Base-by-base conservation (phyloP, 2,888 invertebrate species). In the Melinaea marsaeus region DNA sequence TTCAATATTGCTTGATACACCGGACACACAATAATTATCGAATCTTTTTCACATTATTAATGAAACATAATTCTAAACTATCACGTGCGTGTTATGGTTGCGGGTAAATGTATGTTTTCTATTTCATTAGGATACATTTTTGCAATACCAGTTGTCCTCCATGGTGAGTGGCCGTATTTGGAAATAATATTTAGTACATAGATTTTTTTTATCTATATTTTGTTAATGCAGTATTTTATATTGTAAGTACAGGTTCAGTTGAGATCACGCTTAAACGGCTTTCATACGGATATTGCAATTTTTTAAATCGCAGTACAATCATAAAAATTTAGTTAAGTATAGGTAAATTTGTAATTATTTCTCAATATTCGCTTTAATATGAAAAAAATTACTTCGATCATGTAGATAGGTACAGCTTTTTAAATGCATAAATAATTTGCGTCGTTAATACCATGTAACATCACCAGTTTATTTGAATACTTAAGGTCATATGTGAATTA, bases 141-240 rank as follows among this genome's bases (percentile, higher is more conserved):
- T 88, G 84, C 88, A 88, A 88, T 85, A 85, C 87, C 89, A 89
- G 89, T 81, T 88, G 86, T 87, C 89, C 88, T 86, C 88, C 68
- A 80, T 89, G 90, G 90, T 90, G 90, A 90, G 90, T 90, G 87
- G 84, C 85, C 79, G 79, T 81, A 75, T 58, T n/a, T 61, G 42
- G 59, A 58, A 70, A 72, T 69, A 73, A 77, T 79, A 75, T 78
- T 79, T 82, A 80, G 78, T 22, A 77, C 75, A 60, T 80, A 80
- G 78, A 62, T 57, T 35, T 78, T 78, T 78, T 78, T 75, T 71
- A 67, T 72, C 58, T 68, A 74, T 74, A 60, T 67, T 71, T 71
- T 69, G 67, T 71, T 74, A 73, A 74, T 74, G 72, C 73, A 63
- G 37, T 63, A 71, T 61, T 73, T 65, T 22, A 22, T 22, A 22